Conservation (phyloP, 2,888 invertebrate genomes). For the Drosophila paramelanica region DNA sequence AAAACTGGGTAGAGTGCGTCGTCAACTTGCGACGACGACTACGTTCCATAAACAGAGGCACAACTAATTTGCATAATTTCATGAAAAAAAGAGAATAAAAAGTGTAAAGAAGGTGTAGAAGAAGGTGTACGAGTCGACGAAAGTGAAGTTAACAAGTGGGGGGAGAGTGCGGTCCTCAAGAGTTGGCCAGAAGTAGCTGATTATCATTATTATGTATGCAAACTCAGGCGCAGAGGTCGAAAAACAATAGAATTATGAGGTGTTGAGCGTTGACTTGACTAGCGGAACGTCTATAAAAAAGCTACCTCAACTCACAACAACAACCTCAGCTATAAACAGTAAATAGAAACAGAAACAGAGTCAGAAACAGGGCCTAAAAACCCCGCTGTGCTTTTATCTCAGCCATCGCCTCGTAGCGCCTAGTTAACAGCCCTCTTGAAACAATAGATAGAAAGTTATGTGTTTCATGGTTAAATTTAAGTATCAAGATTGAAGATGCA, state of each 20-base stretch:
- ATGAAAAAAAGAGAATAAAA: constrained; percentile 31
- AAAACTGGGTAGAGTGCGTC: constrained; percentile 60
- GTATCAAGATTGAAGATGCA: constrained; percentile 33
- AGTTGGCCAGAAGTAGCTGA: constrained; percentile 63
- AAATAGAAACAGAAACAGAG: constrained; percentile 31
- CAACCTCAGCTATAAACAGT: neutral
- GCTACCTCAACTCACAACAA: neutral
- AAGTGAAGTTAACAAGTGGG: constrained; percentile 72
- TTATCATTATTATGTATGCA: constrained; percentile 74
- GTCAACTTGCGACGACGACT: constrained; percentile 24
- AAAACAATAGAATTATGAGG: constrained; percentile 81
- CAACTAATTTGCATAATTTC: constrained; percentile 75
- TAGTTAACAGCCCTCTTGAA: constrained; percentile 30
- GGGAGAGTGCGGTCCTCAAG: constrained; percentile 38
- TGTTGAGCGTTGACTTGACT: constrained; percentile 74
- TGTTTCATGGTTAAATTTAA: constrained; percentile 50
- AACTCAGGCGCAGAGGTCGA: constrained; percentile 37
- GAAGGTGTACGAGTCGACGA: constrained; percentile 65
- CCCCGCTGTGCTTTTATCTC: constrained; percentile 18
- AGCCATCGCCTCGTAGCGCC: constrained; percentile 8
- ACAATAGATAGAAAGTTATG: constrained; percentile 77
- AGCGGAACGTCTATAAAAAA: constrained; percentile 69
- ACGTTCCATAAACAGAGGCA: constrained; percentile 62
- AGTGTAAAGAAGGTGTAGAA: constrained; percentile 38
- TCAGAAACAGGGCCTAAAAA: constrained; percentile 36